Evolutionary conservation across 1,140 invertebrate genomes (phyloP).

Genomic region (Pogonus chalceus): DNA sequence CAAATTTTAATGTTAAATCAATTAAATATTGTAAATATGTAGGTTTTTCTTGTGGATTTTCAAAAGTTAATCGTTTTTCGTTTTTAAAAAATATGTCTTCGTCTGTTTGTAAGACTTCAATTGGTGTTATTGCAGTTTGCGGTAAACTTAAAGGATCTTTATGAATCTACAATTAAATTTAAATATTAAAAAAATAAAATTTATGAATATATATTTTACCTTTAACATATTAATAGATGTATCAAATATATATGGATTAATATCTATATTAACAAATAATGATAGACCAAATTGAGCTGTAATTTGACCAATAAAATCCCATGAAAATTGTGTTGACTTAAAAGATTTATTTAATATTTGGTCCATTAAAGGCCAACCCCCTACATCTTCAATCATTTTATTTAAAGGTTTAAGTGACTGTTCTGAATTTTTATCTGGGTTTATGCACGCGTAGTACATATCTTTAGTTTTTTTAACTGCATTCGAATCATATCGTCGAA

Average conservation of each 20-base stretch:
- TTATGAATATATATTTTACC: too few species aligned
- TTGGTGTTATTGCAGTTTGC: too few species aligned
- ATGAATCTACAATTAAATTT: too few species aligned
- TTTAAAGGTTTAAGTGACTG: conserved; percentile 4
- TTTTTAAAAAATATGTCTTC: too few species aligned
- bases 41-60: too few species aligned
- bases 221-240: conserved; percentile 19
- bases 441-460: conserved; percentile 22
- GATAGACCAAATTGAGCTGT: conserved; percentile 24
- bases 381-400: conserved; percentile 6
- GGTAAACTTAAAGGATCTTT: too few species aligned
- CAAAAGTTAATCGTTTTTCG: too few species aligned
- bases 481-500: conserved; percentile 14
- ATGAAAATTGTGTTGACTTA: conserved; percentile 14
- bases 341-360: background rate
- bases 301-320: conserved; percentile 24
- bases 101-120: too few species aligned
- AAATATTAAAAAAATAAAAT: too few species aligned
- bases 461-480: conserved; percentile 26
- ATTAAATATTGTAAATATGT: too few species aligned
- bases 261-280: conserved; percentile 20
- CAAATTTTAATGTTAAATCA: too few species aligned
- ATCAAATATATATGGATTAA: conserved; percentile 15
- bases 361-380: conserved; percentile 15
- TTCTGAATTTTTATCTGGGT: conserved; percentile 12